Conservation (phyloP, 2,113 vertebrate species). For the Crotalus viridis region DNA sequence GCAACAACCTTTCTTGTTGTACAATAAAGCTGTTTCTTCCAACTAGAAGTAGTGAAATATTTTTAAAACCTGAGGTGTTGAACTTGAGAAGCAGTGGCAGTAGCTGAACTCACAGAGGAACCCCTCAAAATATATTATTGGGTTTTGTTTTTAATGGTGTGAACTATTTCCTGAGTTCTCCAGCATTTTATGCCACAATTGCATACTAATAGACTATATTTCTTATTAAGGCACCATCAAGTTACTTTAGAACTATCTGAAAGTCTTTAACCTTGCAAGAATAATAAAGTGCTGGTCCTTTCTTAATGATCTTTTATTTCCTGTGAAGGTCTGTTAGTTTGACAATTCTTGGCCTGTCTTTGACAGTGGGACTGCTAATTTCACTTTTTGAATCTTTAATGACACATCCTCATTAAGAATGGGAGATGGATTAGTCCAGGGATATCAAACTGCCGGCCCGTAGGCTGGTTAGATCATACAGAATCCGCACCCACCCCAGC, state of each 20-base stretch:
- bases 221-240: constrained; percentile 9
- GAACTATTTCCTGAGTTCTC: not conserved
- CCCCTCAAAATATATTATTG: not conserved
- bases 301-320: constrained; percentile 2
- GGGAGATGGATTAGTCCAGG: not conserved
- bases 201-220: constrained; percentile 3
- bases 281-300: constrained; percentile 1
- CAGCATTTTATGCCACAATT: not conserved
- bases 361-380: constrained; percentile 7
- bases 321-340: not conserved
- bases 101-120: not conserved
- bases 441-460: too few species aligned
- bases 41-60: not conserved
- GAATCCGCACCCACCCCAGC: too few species aligned
- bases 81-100: not conserved
- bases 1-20: too few species aligned
- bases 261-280: not conserved
- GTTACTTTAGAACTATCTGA: constrained; percentile 1
- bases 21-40: not conserved
- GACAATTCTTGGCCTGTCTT: not conserved
- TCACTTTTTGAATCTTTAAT: constrained; percentile 8
- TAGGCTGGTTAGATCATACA: too few species aligned
- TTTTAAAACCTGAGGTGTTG: not conserved
- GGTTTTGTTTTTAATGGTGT: not conserved
- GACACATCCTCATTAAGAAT: constrained; percentile 21